Base-by-base conservation (phyloP, 2,797 vertebrate species). In the Pogonophryne albipinna region DNA sequence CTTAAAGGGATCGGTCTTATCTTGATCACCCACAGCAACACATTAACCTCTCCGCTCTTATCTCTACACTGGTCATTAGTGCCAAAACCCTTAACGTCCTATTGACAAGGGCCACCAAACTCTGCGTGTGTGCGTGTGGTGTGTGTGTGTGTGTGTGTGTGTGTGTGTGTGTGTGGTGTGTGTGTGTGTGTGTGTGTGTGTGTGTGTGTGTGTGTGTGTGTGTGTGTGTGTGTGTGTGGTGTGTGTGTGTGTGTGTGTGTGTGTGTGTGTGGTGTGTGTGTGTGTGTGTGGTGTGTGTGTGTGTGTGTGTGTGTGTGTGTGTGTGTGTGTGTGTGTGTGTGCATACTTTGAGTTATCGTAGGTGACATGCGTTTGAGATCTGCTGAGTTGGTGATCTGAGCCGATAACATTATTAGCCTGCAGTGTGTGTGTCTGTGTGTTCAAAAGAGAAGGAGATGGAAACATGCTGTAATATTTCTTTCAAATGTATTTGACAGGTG, bases 1-100 rank as follows among this genome's bases (percentile, higher is more conserved):
- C 73, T 91, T 90, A 84, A 92, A 93, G 88, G 89, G 89, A 92
- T 86, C 67, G 68, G 82, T 71, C 86, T 93, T 94, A 94, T 94
- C 93, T 93, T 90, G 93, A 93, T 94, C 91, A 88, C 89, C 89
- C 92, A 92, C 91, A 88, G 92, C 89, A 91, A 88, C 92, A 93
- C 92, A 94, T 94, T 93, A 94, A 94, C 93, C 93, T 93, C 90
- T 91, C 82, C 86, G 87, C 89, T 89, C 88, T 93, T 94, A 94
- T 94, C 92, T 87, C 80, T 81, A 91, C 85, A 88, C 88, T 93
- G 92, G 92, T 93, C 93, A 94, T 94, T 94, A 93, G 93, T 92
- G 91, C 87, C 90, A 88, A 91, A 92, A 90, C 89, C 92, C 89
- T 92, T 91, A 91, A 91, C 79, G 89, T 93, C 89, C 93, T 93